A percentile compares a stretch with the other conserved stretches of the same genome.
phyloP scores from a whole-genome alignment of 2,797 vertebrate genomes.

The Dallia pectoralis region DNA sequence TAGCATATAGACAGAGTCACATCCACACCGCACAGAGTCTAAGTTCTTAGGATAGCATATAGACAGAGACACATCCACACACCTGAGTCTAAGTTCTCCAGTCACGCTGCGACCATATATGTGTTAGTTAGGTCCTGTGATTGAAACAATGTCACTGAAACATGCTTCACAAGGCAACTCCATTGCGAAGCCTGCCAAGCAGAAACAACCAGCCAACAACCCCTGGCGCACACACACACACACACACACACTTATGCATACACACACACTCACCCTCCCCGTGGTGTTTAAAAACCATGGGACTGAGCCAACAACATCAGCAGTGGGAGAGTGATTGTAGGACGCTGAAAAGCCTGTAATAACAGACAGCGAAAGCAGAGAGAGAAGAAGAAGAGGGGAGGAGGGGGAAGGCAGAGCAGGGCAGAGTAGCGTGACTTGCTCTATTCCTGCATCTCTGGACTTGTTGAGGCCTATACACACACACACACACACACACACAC shows the following conservation, averaged over 20 bases:
- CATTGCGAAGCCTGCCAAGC: constrained; percentile 36
- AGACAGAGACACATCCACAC: neutral
- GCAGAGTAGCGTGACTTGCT: constrained; percentile 75
- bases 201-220: constrained; percentile 51
- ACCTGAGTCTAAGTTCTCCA: neutral
- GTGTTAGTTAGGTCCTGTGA: neutral
- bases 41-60: neutral
- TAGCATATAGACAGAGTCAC: too few relatives aligned
- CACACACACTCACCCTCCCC: constrained; percentile 21
- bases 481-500: constrained; percentile 23
- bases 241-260: neutral
- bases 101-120: neutral
- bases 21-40: too few relatives aligned
- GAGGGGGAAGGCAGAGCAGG: constrained; percentile 66
- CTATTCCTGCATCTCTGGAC: constrained; percentile 66
- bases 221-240: constrained; percentile 1
- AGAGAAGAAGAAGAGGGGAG: constrained; percentile 72
- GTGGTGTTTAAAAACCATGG: constrained; percentile 56
- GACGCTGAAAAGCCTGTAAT: constrained; percentile 72
- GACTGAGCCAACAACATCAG: constrained; percentile 69
- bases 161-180: constrained; percentile 1
- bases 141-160: neutral
- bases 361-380: constrained; percentile 78
- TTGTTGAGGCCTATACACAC: constrained; percentile 65
- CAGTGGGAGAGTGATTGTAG: constrained; percentile 73